Base-by-base conservation (phyloP, 2,113 vertebrate species). In the Erpornis zantholeuca region DNA sequence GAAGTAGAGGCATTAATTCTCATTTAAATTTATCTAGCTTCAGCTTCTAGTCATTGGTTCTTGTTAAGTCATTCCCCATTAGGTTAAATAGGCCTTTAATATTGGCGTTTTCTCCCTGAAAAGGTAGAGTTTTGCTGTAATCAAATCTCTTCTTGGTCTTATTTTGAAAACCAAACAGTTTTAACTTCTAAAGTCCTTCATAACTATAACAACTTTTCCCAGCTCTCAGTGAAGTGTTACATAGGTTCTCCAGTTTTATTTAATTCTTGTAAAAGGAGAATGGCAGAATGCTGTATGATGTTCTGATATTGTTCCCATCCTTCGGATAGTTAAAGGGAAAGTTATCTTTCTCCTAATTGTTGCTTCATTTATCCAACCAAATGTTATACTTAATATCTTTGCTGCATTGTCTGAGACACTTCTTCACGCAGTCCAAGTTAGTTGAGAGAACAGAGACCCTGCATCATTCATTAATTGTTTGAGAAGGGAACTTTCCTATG, bases 1-100 rank as follows among this genome's bases (percentile, higher is more conserved):
- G 79, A 92, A 95, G 61, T 19, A 92, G 76, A 90, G 85, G 59
- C 94, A 96, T 98, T 96, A 95, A 91, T 96, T 96, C 90, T 96
- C 92, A 94, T 96, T 94, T 94, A 88, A 83, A 94, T 95, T 77
- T 96, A 87, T 73, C 89, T 88, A 77, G 59, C 87, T 94, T 77
- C 75, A 88, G 64, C 75, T 90, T 94, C 79, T 80, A 86, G 70
- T 88, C 90, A 75, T 96, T 93, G 94, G 45, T 95, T 93, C 91
- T 96, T 94, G 78, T 92, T 96, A 95, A 90, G 87, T 86, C 90
- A 56, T 88, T 94, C 47, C 28, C 44, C 36, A 49, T 93, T 95
- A 78, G 40, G 75, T 93, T 92, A 94, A 95, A 91, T 47, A 93
- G 85, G 35, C 75, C 33, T 90, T 91, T 88, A 77, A 83, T 92